Evolutionary conservation across 1,140 invertebrate genomes (phyloP).

Genomic region (Meloidogyne floridensis): DNA sequence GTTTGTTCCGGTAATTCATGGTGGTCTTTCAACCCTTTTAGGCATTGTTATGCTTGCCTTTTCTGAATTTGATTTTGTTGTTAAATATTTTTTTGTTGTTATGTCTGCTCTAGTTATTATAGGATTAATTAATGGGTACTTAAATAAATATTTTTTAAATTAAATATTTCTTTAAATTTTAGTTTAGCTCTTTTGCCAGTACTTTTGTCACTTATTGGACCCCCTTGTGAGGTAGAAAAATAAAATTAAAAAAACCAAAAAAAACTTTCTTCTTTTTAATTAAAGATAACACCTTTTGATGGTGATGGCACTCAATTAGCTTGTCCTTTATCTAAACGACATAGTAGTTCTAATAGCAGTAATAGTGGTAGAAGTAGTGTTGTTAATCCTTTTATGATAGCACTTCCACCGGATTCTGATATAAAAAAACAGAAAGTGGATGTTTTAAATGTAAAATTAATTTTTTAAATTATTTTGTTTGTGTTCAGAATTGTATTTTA

Average conservation of each 20-base stretch:
- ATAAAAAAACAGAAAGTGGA: not conserved
- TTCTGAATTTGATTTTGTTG: conserved; percentile 93
- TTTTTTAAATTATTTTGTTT: no score
- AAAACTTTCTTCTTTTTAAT: not conserved
- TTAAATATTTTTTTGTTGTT: conserved; percentile 85
- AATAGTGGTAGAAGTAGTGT: not conserved
- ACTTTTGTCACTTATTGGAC: conserved; percentile 83
- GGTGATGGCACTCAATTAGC: conserved; percentile 17
- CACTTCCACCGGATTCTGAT: not conserved
- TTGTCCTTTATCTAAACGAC: conserved; percentile 16
- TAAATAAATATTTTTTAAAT: not conserved
- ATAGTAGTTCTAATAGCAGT: conserved; percentile 15
- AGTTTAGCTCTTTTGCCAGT: conserved; percentile 86
- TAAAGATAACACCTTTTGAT: conserved; percentile 19
- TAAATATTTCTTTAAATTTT: not conserved
- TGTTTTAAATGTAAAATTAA: no score
- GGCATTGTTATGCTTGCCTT: conserved; percentile 84
- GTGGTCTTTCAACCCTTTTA: conserved; percentile 80
- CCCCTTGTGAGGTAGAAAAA: conserved; percentile 77
- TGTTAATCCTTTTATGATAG: not conserved
- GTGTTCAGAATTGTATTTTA: no score
- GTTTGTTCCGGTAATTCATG: conserved; percentile 77
- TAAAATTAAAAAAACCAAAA: no score
- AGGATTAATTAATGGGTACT: conserved; percentile 78
- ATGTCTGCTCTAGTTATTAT: conserved; percentile 80